phyloP scores from a whole-genome alignment of 2,888 invertebrate species.

The Zootermopsis nevadensis region DNA sequence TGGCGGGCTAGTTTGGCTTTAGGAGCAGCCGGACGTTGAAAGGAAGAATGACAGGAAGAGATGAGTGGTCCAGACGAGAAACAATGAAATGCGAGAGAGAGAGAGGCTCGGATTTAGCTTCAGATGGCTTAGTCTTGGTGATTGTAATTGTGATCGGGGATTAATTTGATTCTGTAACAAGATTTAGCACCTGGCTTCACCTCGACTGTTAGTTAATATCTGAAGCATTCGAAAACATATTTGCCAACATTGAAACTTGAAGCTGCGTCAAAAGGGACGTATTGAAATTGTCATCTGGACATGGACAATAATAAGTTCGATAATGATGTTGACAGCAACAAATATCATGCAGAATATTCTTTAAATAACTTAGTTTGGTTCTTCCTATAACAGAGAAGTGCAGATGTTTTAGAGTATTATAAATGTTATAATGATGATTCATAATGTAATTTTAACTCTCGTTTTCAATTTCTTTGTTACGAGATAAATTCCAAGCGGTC shows the following conservation, averaged over 20 bases:
- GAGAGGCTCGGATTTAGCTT: not conserved
- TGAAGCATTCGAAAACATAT: not conserved
- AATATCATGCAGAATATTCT: no score
- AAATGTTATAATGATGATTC: no score
- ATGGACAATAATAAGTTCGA: not conserved
- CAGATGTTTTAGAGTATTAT: no score
- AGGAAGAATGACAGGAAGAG: slow-evolving; percentile 9
- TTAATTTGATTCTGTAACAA: not conserved
- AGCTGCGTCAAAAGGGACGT: not conserved
- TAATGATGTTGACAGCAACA: not conserved
- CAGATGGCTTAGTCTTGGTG: not conserved
- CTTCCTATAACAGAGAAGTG: no score
- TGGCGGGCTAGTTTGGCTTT: slow-evolving; percentile 18
- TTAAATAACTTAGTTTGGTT: no score
- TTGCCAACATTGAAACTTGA: no score
- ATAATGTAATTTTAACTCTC: no score
- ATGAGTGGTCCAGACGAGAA: slow-evolving; percentile 19
- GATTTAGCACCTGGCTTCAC: slow-evolving; percentile 23
- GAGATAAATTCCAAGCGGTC: no score
- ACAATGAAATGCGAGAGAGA: not conserved
- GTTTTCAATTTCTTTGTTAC: no score
- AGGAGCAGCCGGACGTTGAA: slow-evolving; percentile 16
- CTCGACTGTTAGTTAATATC: slow-evolving; percentile 1
- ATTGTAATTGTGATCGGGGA: slow-evolving; percentile 24
- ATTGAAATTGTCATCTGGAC: not conserved